These are phyloP conservation scores for Nyctereutes procyonoides DNA, from an alignment of 2,113 vertebrate species.

Conservation along the genomic window DNA sequence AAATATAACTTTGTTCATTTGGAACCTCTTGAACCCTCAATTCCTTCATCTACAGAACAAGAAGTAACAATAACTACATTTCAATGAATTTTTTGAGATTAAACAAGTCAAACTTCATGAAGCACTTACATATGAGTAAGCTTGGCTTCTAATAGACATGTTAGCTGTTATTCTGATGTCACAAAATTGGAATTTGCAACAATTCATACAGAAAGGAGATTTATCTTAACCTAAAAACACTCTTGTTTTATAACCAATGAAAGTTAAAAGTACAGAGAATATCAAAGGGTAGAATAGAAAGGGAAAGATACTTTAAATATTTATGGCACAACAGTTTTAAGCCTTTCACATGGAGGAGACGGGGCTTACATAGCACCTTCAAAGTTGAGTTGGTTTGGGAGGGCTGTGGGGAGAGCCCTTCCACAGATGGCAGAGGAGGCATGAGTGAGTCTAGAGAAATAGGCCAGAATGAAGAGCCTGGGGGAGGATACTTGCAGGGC, in stretches of 20 bases:
- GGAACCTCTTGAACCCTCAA: neutral
- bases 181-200: neutral
- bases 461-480: neutral
- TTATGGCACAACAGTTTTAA: neutral
- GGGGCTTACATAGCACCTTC: neutral
- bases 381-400: neutral
- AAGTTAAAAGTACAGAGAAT: neutral
- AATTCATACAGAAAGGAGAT: neutral
- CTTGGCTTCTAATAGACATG: neutral
- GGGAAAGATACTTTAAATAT: constrained; percentile 7
- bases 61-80: neutral
- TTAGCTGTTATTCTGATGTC: neutral
- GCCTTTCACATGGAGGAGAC: neutral
- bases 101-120: constrained; percentile 13
- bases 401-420: neutral
- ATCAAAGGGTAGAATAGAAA: neutral
- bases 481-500: no score
- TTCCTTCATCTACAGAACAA: neutral
- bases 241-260: neutral
- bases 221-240: neutral
- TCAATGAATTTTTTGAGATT: neutral
- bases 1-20: neutral
- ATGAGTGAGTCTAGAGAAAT: neutral
- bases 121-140: neutral
- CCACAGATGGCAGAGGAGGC: neutral